Evolutionary conservation across 1,140 invertebrate genomes (phyloP), one percentile per base, ranked within the genome.

Genomic region (Plectus sambesii): DNA sequence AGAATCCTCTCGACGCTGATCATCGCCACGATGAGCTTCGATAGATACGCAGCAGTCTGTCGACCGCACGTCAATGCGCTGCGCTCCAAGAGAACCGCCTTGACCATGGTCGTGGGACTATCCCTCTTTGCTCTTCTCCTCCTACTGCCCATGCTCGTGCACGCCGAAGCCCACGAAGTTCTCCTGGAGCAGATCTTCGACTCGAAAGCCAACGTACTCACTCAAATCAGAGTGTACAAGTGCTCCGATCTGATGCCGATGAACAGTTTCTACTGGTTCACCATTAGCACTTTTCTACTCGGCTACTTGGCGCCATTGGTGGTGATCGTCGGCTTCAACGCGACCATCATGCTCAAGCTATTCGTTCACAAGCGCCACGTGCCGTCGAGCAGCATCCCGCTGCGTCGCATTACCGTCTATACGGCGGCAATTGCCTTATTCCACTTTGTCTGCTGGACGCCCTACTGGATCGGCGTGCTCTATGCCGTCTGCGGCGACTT

Each of bases 31-130:
- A 73, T 74, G 72, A 68, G 69, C 6, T 72, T 72, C 39, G 73
- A 74, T 52, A 60, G 73, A 22, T 74, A 68, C 47, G 62, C 73
- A 52, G 73, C 73, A 17, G 70, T 74, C 22, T 74, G 73, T 51
- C 63, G 68, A 42, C 73, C 73, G 5, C 59, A 73, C 36, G 54
- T 61, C 20, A 33, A 42, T n/a, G 47, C 47, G 6, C 57, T 61
- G 20, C 57, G 64, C 1, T 57, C 40, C 25, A 33, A 39, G 17
- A 49, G 42, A 6, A 57, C 58, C 49, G 58, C 55, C 15, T 30
- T 61, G 26, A 36, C 47, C 1, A 33, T 52, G 2, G 60, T 60
- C n/a, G n/a, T 42, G 63, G 63, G 50, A 3, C 60, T 66, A 9
- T 66, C 60, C 46, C 30, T 53, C 2, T 36, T 61, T n/a, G 63